Evolutionary conservation across 2,888 invertebrate species (phyloP), one percentile per base, ranked within the genome.

Genomic region (Idaea dimidiata): DNA sequence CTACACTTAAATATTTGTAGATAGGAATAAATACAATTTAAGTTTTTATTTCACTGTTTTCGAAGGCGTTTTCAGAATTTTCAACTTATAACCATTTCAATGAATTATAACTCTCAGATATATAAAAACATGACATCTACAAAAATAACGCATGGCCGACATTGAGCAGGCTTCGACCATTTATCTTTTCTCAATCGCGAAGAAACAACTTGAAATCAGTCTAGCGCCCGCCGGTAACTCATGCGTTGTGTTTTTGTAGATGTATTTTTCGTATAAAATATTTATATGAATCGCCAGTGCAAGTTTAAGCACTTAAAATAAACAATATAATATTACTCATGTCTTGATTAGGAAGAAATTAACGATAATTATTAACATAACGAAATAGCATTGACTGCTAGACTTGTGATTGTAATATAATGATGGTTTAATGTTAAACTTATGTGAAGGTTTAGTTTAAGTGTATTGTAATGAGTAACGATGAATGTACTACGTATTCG

Each of bases 321-420:
- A 60, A 59, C 17, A 18, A 18, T 18, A 56, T 56, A 54, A 43
- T 62, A 53, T 57, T 61, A 56, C 16, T 59, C 57, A 57, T 64
- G 57, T 57, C 58, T 55, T 56, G 58, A 32, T 59, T 54, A 62
- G 56, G 32, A 54, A 10, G 65, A 57, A 61, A 56, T 59, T 60
- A 61, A 60, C 62, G 62, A 58, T 58, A 62, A 61, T 58, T 67
- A 77, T 77, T 82, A 87, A 43, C 8, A 43, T 43, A 43, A 43
- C 14, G 43, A 43, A 43, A 43, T 43, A 43, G 43, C 80, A 77
- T 77, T 71, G 88, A 85, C 89, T 90, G 90, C 89, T 90, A 91
- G 89, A 87, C 81, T 82, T 89, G 90, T 91, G 88, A 90, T 90
- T 87, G 84, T 84, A 86, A 72, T 78, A 84, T 82, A 82, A 82